Conservation (phyloP, 2,113 vertebrate species). For the Holacanthus passer region DNA sequence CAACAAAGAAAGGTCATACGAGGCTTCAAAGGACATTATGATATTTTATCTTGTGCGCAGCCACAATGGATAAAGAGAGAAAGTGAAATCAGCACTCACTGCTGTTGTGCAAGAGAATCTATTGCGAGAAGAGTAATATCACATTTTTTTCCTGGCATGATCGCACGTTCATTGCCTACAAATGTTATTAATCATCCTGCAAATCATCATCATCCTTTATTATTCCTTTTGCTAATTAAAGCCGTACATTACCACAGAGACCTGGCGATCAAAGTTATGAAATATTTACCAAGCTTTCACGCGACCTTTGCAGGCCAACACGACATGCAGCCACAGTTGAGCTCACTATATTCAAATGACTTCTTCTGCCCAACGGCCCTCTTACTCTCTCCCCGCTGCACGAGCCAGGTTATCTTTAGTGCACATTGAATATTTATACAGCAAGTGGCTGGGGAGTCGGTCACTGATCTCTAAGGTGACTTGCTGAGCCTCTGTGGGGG, state of each 20-base stretch:
- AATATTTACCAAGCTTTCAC: constrained; percentile 75
- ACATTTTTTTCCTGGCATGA: not conserved
- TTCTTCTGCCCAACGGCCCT: constrained; percentile 42
- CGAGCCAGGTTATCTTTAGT: constrained; percentile 82
- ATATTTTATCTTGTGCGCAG: constrained; percentile 57
- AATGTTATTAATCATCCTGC: constrained; percentile 10
- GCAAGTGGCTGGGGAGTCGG: constrained; percentile 70
- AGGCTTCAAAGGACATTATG: constrained; percentile 61
- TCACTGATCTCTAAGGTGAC: constrained; percentile 85
- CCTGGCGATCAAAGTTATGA: constrained; percentile 63
- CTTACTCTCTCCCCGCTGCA: constrained; percentile 52
- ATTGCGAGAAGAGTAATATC: not conserved
- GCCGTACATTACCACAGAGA: constrained; percentile 32
- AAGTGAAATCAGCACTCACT: not conserved
- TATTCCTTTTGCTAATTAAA: constrained; percentile 57
- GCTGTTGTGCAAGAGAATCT: constrained; percentile 23
- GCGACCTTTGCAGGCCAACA: constrained; percentile 66
- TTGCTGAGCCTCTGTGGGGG: constrained; percentile 64
- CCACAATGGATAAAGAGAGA: constrained; percentile 17
- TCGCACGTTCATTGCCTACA: not conserved
- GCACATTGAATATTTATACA: constrained; percentile 83
- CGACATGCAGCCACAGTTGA: constrained; percentile 21
- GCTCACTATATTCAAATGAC: constrained; percentile 64
- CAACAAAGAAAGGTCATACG: constrained; percentile 74
- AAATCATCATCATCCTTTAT: no score